Evolutionary conservation across 2,797 vertebrate species (phyloP), one percentile per base, ranked within the genome.

Genomic region (Brachyalestes nurse): DNA sequence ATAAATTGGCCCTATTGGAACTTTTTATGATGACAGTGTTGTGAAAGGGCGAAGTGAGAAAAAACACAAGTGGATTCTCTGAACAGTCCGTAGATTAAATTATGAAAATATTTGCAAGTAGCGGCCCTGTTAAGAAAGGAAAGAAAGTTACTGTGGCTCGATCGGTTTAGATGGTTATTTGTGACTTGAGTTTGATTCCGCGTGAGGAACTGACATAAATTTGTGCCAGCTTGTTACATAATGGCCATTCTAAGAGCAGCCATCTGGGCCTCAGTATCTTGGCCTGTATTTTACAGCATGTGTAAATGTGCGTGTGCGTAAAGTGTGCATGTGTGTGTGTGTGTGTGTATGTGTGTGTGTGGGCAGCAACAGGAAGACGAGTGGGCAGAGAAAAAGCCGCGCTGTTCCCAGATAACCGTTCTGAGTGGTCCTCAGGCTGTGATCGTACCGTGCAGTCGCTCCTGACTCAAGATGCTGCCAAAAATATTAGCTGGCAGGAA

Each of bases 291-390:
- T 88, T 86, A 38, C 49, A 71, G 83, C 72, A 75, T 75, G 83
- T 72, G 80, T 73, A 73, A 81, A 77, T 67, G 82, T 74, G 53
- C 77, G 57, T 72, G 74, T 45, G 78, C 74, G 72, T 74, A 89
- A 90, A 28, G 28, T 28, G 28, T 28, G 28, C 28, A 28, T 28
- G 28, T 28, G 87, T 53, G 89, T 90, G 90, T 88, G 79, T 88
- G 85, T 87, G 57, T 58, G 57, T 83, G 82, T 88, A 80, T 80
- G 89, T 78, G 84, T 80, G 82, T 79, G 89, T 21, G 87, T 86
- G 86, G 87, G 91, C 77, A 55, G 88, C 78, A 72, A 89, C 90
- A 92, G 91, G 91, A 88, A 91, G 91, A 89, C 90, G 90, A 89
- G 93, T 94, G 91, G 93, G 92, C 79, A 71, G 75, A 82, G 76